Evolutionary conservation across 2,113 vertebrate genomes (phyloP), one percentile per base, ranked within the genome.

Genomic region (Gobiocypris rarus): DNA sequence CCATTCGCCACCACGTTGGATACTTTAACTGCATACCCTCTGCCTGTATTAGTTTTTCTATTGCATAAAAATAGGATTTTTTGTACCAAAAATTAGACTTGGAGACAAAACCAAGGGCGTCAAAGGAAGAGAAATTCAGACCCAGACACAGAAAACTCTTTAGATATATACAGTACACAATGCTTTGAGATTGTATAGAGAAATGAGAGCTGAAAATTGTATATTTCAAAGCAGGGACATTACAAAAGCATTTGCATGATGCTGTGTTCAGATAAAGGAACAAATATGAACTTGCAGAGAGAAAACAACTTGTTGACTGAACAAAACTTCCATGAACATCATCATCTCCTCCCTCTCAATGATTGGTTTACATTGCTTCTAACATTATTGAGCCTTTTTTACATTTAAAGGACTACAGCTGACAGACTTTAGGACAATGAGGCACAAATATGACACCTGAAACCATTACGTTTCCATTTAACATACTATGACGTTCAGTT

Each of bases 11-110:
- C 79, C 73, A 41, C 48, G 43, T 58, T 52, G 85, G 76, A 82
- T 45, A 80, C 61, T 26, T 85, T 67, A 74, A 88, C 83, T 89
- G 87, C 86, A 90, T 86, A 86, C 86, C 84, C 73, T 86, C 83
- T 26, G 54, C 43, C 54, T 85, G 54, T 84, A 84, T 63, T 82
- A 86, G 85, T 83, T 75, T 67, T 83, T 41, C 82, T 90, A 87
- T 87, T 89, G 86, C 84, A 86, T 85, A 83, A 73, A 89, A 83
- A 86, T 82, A 75, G 69, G 80, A 65, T 63, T 73, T 78, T 54
- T 8, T 52, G 78, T 50, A 85, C 61, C 69, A 86, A 65, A 73
- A 82, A 83, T 43, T 78, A 54, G 74, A 86, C 67, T 71, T 48
- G 80, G 75, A 85, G 75, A 88, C 45, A 76, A 83, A 85, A 83